Evolutionary conservation across 2,797 vertebrate genomes (phyloP).

Genomic region (Leptatherina wallacei): DNA sequence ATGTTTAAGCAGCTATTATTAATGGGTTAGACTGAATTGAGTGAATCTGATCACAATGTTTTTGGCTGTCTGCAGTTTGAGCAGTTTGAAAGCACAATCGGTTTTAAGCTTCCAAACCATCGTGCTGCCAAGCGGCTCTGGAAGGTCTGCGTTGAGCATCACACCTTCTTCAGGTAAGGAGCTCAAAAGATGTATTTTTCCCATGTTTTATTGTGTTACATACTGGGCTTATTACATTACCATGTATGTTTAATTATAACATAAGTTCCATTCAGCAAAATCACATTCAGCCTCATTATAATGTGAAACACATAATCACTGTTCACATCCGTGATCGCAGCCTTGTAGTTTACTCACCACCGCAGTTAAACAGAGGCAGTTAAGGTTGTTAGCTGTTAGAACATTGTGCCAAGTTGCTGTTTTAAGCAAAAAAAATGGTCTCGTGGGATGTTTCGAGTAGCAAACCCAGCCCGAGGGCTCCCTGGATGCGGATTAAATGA

Average conservation of each 20-base stretch:
- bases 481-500: constrained; percentile 40
- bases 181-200: neutral
- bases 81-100: constrained; percentile 99
- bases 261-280: neutral
- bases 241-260: neutral
- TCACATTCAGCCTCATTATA: neutral
- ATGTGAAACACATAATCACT: neutral
- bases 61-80: constrained; percentile 86
- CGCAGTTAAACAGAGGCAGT: neutral
- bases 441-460: constrained; percentile 25
- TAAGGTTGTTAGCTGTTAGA: constrained; percentile 6
- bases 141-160: constrained; percentile 99
- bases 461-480: constrained; percentile 12
- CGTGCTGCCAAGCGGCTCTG: constrained; percentile 96
- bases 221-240: neutral
- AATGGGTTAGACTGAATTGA: neutral
- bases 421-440: constrained; percentile 25
- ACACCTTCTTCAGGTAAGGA: constrained; percentile 96
- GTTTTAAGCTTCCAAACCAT: constrained; percentile 97
- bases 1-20: neutral
- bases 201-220: too few species aligned
- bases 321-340: constrained; percentile 8
- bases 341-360: constrained; percentile 17
- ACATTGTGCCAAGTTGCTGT: constrained; percentile 26
- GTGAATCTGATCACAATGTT: constrained; percentile 14